phyloP scores from a whole-genome alignment of 2,797 vertebrate genomes.

The Phalanger gymnotis region DNA sequence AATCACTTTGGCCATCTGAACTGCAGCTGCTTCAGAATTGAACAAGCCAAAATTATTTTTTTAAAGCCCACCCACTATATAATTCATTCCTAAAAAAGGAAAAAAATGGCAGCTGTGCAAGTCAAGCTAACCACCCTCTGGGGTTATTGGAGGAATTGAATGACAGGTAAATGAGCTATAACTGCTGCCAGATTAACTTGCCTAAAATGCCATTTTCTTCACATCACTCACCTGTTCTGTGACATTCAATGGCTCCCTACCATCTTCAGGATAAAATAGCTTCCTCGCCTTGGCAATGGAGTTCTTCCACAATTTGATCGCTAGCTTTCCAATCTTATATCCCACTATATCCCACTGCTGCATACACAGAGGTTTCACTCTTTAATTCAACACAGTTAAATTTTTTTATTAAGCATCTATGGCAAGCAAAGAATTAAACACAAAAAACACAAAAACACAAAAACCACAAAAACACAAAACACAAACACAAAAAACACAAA shows the following conservation, averaged over 20 bases:
- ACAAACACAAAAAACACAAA: too few species aligned
- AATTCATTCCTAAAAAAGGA: not conserved
- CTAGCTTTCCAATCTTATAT: not conserved
- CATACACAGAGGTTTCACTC: not conserved
- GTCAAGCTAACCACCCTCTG: not conserved
- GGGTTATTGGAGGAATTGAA: not conserved
- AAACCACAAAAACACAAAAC: too few species aligned
- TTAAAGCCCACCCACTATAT: not conserved
- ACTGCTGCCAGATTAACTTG: not conserved
- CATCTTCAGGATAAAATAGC: not conserved
- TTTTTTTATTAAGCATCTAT: not conserved
- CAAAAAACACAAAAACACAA: not conserved
- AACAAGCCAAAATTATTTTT: not conserved
- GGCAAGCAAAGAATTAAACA: not conserved
- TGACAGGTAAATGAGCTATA: not conserved
- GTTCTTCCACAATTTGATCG: not conserved
- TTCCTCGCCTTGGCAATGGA: not conserved
- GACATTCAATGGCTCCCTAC: not conserved
- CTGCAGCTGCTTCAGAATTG: not conserved
- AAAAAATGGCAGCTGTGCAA: not conserved
- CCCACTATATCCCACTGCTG: not conserved
- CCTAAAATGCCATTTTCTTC: not conserved
- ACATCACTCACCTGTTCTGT: not conserved
- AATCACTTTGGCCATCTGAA: conserved; percentile 5
- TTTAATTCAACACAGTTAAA: not conserved